Percentiles rank a stretch among this genome's conserved stretches.
phyloP scores from a whole-genome alignment of 1,140 invertebrate species.

The Helicoverpa zea region DNA sequence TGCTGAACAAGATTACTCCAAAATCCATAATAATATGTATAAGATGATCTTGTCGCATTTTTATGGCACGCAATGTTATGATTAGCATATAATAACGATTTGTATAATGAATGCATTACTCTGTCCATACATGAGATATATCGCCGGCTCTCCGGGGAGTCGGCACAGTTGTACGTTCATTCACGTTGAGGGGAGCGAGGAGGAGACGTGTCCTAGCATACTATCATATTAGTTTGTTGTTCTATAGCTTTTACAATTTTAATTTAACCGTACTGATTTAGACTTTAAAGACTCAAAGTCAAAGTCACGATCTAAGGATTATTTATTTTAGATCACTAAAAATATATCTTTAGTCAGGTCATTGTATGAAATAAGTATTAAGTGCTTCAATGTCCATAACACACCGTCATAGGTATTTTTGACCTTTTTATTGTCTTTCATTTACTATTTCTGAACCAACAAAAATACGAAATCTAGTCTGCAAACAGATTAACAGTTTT shows the following conservation, averaged over 20 bases:
- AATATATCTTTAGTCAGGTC: no score
- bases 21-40: no score
- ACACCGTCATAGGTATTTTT: no score
- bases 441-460: constrained; percentile 4
- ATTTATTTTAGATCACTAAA: no score
- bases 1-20: no score
- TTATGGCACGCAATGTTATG: no score
- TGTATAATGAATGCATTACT: not conserved
- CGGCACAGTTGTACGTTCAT: not conserved
- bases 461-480: constrained; percentile 1
- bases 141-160: not conserved
- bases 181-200: not conserved
- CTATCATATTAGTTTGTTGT: not conserved
- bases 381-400: not conserved
- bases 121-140: constrained; percentile 13
- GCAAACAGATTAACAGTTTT: not conserved
- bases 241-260: no score
- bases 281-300: no score
- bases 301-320: no score
- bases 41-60: no score
- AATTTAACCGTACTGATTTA: no score
- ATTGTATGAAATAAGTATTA: no score
- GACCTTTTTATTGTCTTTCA: not conserved
- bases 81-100: not conserved
- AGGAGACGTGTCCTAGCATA: constrained; percentile 20